Percentiles rank a stretch among this genome's conserved stretches.
Evolutionary conservation across 2,797 vertebrate species (phyloP).

Genomic region (Rhincodon typus): DNA sequence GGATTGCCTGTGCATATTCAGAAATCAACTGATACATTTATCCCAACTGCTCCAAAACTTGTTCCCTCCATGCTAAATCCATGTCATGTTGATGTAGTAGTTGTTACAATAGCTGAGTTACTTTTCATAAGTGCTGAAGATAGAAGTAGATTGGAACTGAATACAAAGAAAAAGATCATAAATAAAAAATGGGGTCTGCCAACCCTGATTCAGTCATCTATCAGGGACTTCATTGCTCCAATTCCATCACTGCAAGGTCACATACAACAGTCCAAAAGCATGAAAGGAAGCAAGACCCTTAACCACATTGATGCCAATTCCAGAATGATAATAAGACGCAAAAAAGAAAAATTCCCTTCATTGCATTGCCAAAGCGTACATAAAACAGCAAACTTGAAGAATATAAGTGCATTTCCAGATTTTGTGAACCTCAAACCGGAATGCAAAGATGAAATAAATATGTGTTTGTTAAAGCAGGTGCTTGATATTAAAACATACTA

Average conservation of each 20-base stretch:
- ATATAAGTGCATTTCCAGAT: background rate
- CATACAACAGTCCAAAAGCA: background rate
- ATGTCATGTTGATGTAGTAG: background rate
- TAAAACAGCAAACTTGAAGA: background rate
- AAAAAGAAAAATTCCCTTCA: background rate
- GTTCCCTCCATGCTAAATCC: too few species aligned
- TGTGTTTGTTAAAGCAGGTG: constrained; percentile 5
- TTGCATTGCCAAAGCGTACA: background rate
- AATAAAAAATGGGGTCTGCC: constrained; percentile 27
- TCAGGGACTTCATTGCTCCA: background rate
- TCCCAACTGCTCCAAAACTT: constrained; percentile 20
- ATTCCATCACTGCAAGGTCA: background rate
- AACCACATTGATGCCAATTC: background rate
- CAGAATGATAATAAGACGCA: background rate
- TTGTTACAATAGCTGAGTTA: background rate
- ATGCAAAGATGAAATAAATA: background rate
- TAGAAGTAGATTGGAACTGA: background rate
- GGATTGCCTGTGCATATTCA: background rate
- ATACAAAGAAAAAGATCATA: constrained; percentile 22
- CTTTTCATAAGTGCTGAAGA: background rate
- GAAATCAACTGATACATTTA: background rate
- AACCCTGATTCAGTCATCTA: constrained; percentile 2
- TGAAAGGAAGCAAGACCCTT: background rate
- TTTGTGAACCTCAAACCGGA: background rate
- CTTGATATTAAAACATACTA: constrained; percentile 14